phyloP scores from a whole-genome alignment of 30 jellyfish, hydroid and myxozoan species.

The Aurelia aurita region DNA sequence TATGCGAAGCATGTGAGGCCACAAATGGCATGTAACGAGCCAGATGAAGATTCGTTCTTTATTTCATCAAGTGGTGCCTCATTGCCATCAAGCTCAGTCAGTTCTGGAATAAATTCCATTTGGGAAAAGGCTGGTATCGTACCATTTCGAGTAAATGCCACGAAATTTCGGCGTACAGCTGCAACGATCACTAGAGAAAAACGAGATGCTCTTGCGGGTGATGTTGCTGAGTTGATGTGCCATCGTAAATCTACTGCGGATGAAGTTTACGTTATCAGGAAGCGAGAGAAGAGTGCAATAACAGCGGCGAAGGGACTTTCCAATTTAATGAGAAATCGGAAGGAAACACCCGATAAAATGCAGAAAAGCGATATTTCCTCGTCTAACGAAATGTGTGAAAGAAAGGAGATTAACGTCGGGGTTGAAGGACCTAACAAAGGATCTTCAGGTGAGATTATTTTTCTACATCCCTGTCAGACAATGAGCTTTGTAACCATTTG shows the following conservation, averaged over 20 bases:
- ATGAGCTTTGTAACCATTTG: background rate
- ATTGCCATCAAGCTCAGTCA: background rate
- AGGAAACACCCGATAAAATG: background rate
- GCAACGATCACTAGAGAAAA: background rate
- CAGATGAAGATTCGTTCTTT: background rate
- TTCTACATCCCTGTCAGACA: background rate
- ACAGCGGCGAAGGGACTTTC: constrained; percentile 4
- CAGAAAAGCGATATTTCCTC: background rate
- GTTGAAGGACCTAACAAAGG: background rate
- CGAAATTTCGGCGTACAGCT: background rate
- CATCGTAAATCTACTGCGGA: background rate
- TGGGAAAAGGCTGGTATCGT: background rate
- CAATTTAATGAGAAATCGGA: background rate
- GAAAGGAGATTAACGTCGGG: background rate
- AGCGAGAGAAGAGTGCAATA: background rate
- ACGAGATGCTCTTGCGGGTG: constrained; percentile 1
- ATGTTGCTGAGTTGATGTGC: background rate
- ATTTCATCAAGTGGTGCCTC: background rate
- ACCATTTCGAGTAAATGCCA: background rate
- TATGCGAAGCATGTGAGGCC: background rate
- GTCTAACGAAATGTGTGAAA: background rate
- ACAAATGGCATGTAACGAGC: background rate
- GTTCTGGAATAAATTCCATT: background rate
- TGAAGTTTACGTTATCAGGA: background rate
- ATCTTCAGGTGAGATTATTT: background rate